A percentile compares a stretch with the other conserved stretches of the same genome.
These are phyloP conservation scores for Lepilemur ruficaudatus DNA, from an alignment of 2,797 vertebrate species.

Conservation along the genomic window DNA sequence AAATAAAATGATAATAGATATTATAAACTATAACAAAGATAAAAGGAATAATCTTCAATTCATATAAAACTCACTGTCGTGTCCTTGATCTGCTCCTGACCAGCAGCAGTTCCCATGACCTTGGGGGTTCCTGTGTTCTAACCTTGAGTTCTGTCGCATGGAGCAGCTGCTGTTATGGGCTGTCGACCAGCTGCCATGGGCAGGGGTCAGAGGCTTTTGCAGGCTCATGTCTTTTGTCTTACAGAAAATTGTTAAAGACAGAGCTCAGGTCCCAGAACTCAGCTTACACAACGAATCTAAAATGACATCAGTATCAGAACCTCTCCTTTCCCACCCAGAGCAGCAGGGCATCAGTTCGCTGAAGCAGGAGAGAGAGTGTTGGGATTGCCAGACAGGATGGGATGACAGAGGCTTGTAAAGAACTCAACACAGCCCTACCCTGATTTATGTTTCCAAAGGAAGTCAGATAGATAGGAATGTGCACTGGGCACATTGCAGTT, in stretches of 20 bases:
- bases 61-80: background rate
- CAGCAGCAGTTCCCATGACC: background rate
- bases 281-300: background rate
- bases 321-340: background rate
- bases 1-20: background rate
- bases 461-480: constrained; percentile 1
- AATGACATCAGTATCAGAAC: background rate
- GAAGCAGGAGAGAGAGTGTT: background rate
- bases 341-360: background rate
- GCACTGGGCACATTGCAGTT: background rate
- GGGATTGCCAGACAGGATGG: background rate
- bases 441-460: background rate
- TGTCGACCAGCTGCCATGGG: background rate
- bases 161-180: background rate
- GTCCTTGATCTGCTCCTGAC: background rate
- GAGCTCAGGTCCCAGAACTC: background rate
- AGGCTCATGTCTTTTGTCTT: background rate
- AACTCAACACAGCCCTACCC: background rate
- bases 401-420: background rate
- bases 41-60: background rate
- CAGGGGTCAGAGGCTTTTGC: background rate
- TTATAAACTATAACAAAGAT: background rate
- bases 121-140: background rate
- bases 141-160: background rate
- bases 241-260: background rate